Evolutionary conservation across 2,113 vertebrate genomes (phyloP), one percentile per base, ranked within the genome.

Genomic region (Elachura formosa): DNA sequence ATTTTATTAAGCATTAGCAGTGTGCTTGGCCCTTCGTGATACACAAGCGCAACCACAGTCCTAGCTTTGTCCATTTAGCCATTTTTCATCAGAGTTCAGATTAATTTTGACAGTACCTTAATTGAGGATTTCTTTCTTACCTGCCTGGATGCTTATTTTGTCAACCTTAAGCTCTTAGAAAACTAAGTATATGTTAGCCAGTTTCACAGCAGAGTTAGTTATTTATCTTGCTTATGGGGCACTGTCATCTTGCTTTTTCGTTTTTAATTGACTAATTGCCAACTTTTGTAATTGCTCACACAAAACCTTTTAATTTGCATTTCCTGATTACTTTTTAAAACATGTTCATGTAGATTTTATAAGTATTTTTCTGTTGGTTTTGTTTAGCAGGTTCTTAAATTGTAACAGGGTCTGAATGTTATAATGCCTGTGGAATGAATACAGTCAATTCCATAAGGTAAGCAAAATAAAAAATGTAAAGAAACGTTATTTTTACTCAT

Each of bases 91-190:
- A 49, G 40, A 93, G 56, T 56, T 88, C 48, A 80, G 84, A 91
- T 80, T 96, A 93, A 85, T 96, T 94, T 77, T 94, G 94, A 95
- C 93, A 91, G 51, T 71, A 67, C 59, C 40, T 94, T 96, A 96
- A 96, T 14, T 91, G 85, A 91, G 56, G 79, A 95, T 91, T 96
- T 95, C 22, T 83, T 94, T 91, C 91, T 85, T 90, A 59, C 89
- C 85, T 96, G 94, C 72, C 72, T 88, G 55, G 46, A 91, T 90
- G 82, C 55, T 91, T 95, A 75, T 78, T 94, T 92, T 92, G 83
- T 93, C 95, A 95, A 72, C 76, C 41, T 93, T 93, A 96, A 94
- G 87, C 84, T 96, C 48, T 67, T 58, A 83, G 72, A 88, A 91
- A 90, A 11, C 67, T 69, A 89, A 90, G 91, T 85, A 96, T 93